Conservation (phyloP, 2,888 invertebrate species). For the Oxytorus armatus region DNA sequence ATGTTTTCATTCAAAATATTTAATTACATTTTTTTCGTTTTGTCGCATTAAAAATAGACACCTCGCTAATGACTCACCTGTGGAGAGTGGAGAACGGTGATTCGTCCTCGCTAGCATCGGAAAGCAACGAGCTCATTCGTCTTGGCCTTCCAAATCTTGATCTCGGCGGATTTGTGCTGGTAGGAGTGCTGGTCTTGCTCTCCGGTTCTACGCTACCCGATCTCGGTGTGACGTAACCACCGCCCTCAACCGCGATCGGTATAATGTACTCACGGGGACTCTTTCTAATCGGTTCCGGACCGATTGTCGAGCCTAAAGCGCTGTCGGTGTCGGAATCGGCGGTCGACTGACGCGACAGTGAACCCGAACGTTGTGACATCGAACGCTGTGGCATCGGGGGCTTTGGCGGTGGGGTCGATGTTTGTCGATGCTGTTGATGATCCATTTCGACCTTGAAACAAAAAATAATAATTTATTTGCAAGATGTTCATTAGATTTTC, state of each 20-base stretch:
- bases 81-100: constrained; percentile 86
- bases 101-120: constrained; percentile 85
- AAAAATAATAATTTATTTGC: background rate
- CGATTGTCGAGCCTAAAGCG: constrained; percentile 84
- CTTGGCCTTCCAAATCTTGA: constrained; percentile 86
- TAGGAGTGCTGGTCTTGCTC: constrained; percentile 86
- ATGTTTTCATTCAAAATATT: background rate
- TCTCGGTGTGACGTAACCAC: constrained; percentile 92
- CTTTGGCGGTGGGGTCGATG: constrained; percentile 84
- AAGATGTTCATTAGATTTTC: background rate
- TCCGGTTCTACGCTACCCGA: constrained; percentile 92
- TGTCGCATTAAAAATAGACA: too few relatives aligned
- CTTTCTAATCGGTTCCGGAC: constrained; percentile 92
- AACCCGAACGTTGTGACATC: constrained; percentile 84
- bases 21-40: too few relatives aligned
- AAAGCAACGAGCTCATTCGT: constrained; percentile 88
- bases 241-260: constrained; percentile 96
- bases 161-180: constrained; percentile 85
- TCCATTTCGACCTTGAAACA: constrained; percentile 75
- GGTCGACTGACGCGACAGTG: constrained; percentile 88
- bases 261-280: constrained; percentile 96
- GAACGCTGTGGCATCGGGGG: constrained; percentile 85
- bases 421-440: constrained; percentile 79
- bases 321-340: constrained; percentile 90
- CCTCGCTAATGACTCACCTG: constrained; percentile 76